Evolutionary conservation across 2,113 vertebrate genomes (phyloP).

Genomic region (Trogon surrucura): DNA sequence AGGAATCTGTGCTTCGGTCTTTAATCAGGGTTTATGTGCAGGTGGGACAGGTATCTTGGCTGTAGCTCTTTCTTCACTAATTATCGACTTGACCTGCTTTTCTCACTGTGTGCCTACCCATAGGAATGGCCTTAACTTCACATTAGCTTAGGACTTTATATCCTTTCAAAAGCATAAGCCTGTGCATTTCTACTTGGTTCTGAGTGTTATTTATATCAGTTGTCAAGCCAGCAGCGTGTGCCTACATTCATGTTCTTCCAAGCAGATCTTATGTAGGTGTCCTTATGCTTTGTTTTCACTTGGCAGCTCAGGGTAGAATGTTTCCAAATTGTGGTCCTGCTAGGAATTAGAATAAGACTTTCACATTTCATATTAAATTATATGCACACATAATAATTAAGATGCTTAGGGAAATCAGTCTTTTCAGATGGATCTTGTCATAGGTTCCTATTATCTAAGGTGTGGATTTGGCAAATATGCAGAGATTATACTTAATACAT

Average conservation of each 20-base stretch:
- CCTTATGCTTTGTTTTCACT: background rate
- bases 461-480: background rate
- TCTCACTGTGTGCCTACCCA: background rate
- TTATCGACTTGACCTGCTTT: background rate
- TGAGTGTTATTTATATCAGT: background rate
- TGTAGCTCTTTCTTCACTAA: background rate
- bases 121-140: background rate
- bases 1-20: background rate
- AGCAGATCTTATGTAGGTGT: background rate
- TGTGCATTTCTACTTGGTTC: background rate
- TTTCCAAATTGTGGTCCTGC: background rate
- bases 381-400: background rate
- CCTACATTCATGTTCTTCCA: background rate
- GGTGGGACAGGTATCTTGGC: background rate
- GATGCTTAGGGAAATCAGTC: background rate
- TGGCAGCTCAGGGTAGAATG: background rate
- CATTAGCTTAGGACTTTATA: background rate
- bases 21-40: background rate
- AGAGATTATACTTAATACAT: background rate
- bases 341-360: background rate
- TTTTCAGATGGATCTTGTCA: background rate
- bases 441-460: background rate
- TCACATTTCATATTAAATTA: background rate
- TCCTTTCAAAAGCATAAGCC: background rate
- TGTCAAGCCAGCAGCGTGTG: background rate